Conservation (phyloP, 2,888 invertebrate species). For the Heliconius ethilla region DNA sequence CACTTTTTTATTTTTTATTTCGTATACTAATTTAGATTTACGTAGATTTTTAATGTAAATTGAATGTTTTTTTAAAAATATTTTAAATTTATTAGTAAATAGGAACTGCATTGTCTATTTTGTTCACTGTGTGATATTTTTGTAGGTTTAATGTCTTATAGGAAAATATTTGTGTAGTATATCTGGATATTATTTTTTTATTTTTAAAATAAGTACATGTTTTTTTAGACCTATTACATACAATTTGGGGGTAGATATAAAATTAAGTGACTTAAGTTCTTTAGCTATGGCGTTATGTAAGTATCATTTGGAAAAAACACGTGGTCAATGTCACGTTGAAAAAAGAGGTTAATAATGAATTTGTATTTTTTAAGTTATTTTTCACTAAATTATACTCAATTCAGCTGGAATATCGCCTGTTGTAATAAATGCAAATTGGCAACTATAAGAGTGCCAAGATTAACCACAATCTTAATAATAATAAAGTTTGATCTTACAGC, state of each 20-base stretch:
- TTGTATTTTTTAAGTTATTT: no score
- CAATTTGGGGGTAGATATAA: background rate
- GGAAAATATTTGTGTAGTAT: no score
- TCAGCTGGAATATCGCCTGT: background rate
- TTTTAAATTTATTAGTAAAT: background rate
- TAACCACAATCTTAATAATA: background rate
- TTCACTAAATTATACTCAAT: background rate
- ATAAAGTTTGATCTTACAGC: slow-evolving; percentile 12
- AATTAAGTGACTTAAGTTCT: background rate
- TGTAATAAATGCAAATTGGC: background rate
- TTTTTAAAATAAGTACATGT: background rate
- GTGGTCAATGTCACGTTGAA: background rate
- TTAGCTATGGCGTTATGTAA: background rate
- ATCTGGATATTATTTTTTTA: no score
- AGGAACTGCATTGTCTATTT: background rate
- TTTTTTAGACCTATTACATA: background rate
- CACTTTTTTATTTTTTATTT: background rate
- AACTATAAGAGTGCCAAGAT: background rate
- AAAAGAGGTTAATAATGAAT: background rate
- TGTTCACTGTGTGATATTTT: background rate
- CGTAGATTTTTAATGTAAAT: no score
- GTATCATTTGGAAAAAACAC: no score
- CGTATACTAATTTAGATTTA: background rate
- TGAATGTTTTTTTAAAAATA: no score
- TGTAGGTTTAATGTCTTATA: background rate